Percentiles rank a stretch among this genome's conserved stretches.
These are phyloP conservation scores for Neomonachus schauinslandi DNA, from an alignment of 2,113 vertebrate species.

Conservation along the genomic window DNA sequence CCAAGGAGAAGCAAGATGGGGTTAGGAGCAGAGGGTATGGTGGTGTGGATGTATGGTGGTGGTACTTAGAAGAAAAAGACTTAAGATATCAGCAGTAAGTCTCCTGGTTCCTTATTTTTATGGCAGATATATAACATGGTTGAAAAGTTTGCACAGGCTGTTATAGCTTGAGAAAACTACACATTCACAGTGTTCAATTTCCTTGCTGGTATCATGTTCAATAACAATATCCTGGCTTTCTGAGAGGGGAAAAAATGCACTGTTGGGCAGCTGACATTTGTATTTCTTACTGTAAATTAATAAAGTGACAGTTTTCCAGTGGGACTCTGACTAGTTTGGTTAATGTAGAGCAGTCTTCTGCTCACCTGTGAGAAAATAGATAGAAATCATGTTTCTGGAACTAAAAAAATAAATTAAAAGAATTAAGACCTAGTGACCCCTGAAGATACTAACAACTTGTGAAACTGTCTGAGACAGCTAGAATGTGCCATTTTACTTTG, in stretches of 20 bases:
- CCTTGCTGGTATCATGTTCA: not conserved
- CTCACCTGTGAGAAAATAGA: not conserved
- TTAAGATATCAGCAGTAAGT: not conserved
- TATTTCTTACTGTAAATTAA: not conserved
- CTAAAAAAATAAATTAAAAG: not conserved
- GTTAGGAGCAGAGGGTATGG: not conserved
- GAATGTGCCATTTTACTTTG: not conserved
- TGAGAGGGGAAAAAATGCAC: not conserved
- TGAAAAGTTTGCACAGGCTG: not conserved
- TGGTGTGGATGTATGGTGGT: not conserved
- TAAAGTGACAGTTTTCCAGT: not conserved
- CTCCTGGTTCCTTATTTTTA: not conserved
- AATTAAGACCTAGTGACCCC: not conserved
- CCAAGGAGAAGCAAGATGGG: not conserved
- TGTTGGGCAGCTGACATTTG: not conserved
- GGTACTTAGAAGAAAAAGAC: not conserved
- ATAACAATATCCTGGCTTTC: not conserved
- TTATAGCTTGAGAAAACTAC: not conserved
- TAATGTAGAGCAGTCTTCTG: not conserved
- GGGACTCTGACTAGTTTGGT: not conserved
- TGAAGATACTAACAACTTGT: not conserved
- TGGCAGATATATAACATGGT: not conserved
- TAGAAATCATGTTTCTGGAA: slow-evolving; percentile 13
- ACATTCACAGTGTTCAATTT: not conserved
- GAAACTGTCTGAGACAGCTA: not conserved